These are phyloP conservation scores for Cyanoliseus patagonus DNA, from an alignment of 2,113 vertebrate species.

Conservation along the genomic window DNA sequence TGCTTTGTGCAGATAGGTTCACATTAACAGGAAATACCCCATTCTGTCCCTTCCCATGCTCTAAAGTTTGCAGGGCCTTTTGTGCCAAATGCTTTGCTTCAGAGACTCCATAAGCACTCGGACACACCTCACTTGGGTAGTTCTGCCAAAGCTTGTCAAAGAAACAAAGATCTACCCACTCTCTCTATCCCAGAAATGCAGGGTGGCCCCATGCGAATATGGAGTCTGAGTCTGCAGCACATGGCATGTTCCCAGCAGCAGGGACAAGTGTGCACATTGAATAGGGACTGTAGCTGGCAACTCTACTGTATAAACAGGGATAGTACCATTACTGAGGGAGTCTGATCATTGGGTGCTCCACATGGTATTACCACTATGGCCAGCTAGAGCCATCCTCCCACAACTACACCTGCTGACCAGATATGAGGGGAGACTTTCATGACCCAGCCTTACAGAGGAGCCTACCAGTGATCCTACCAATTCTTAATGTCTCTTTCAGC, in stretches of 20 bases:
- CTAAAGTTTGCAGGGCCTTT: background rate
- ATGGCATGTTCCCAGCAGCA: rapidly evolving
- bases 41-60: background rate
- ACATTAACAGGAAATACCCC: background rate
- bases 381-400: background rate
- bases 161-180: background rate
- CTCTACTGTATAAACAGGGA: background rate
- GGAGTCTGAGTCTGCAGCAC: background rate
- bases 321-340: background rate
- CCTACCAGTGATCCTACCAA: background rate
- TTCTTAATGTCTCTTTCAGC: background rate
- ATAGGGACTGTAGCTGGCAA: background rate
- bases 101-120: rapidly evolving
- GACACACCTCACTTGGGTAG: background rate
- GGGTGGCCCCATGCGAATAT: background rate
- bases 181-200: background rate
- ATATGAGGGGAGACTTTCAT: background rate
- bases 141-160: background rate
- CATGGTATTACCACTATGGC: background rate
- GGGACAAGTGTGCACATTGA: rapidly evolving
- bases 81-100: background rate
- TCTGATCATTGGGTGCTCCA: rapidly evolving
- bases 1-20: background rate
- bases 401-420: background rate
- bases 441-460: background rate